Base-by-base conservation (phyloP, 2,113 vertebrate genomes). In the Campylorhamphus procurvoides region DNA sequence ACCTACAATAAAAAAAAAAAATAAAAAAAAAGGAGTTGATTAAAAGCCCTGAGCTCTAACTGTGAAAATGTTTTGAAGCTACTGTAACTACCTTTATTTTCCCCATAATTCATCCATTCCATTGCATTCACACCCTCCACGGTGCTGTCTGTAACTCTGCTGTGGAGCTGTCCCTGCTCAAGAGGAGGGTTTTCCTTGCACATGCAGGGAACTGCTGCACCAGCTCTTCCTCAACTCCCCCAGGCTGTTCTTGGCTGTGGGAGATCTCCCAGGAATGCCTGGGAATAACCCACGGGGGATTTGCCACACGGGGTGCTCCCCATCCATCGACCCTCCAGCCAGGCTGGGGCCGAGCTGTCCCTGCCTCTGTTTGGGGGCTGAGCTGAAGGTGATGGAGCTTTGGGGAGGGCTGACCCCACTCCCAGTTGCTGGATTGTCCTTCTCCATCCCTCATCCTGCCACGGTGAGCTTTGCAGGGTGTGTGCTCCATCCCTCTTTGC, bases 21-120 rank as follows among this genome's bases (percentile, higher is more conserved):
- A 76, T 44, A 29, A 67, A 22, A 53, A 12, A 58, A 1, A 8
- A 8, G 6, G 19, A 56, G n/a, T 37, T 95, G 69, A 89, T 94
- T 68, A 95, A 96, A 92, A 87, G 50, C 87, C 74, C 44, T 17
- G 71, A 89, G 89, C 78, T 85, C 58, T 76, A 37, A 46, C 84
- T 68, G 87, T 0, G 7, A 85, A 96, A 93, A 94, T 74, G 66
- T 82, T 92, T 96, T 82, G 81, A 94, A 84, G 77, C 81, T 79
- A 73, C 87, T 78, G 84, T 95, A 91, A 91, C 89, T 76, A 73
- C 84, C 62, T 96, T 89, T 93, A 82, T 92, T 96, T 91, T 68
- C 73, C 31, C 50, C 89, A 87, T 89, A 75, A 93, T 68, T 91
- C 87, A 82, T 33, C 24, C 0, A 0, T 52, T 59, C 60, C 4